Base-by-base conservation (phyloP, 1,140 invertebrate species). In the Hylaeus volcanicus region DNA sequence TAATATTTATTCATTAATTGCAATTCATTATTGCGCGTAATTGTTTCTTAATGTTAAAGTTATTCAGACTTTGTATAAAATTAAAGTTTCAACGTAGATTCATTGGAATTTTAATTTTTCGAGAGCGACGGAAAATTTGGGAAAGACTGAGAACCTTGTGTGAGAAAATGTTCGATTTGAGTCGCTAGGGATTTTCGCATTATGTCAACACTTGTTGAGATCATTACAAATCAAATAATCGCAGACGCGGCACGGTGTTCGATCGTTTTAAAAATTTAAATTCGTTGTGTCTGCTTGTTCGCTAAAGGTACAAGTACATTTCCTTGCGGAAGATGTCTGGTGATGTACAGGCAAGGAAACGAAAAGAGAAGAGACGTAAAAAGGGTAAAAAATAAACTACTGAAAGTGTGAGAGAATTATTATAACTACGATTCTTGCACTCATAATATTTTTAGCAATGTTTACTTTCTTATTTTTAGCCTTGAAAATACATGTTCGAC, bases 351-450 rank as follows among this genome's bases (percentile, higher is more conserved):
- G 95, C 96, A 81, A 95, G 95, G 86, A 96, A 96, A 92, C 94
- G 96, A 84, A 96, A 95, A 91, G 95, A 96, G 88, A 96, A 96
- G 89, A 95, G 94, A 89, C 95, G 94, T 89, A 96, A 95, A 91
- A 96, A 95, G 95, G 96, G 96, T 96, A 94, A 93, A 81, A 58
- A 68, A 41, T 71, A 65, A 26, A 2, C 68, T 78, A 77, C 48
- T 65, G 48, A 53, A 70, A 56, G 48, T 53, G 74, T 78, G 70
- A 78, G 60, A 65, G 79, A 79, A 88, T 86, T 91, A 92, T 91
- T 82, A 87, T 89, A 91, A 91, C 82, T 72, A 81, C 26, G 70
- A 65, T 79, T 71, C 66, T 73, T 69, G 43, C 63, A 82, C 70
- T 58, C 58, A 56, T 76, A 86, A 87, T 92, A 92, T 90, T 92